Evolutionary conservation across 2,113 vertebrate species (phyloP).

Genomic region (Pelusios castaneus): DNA sequence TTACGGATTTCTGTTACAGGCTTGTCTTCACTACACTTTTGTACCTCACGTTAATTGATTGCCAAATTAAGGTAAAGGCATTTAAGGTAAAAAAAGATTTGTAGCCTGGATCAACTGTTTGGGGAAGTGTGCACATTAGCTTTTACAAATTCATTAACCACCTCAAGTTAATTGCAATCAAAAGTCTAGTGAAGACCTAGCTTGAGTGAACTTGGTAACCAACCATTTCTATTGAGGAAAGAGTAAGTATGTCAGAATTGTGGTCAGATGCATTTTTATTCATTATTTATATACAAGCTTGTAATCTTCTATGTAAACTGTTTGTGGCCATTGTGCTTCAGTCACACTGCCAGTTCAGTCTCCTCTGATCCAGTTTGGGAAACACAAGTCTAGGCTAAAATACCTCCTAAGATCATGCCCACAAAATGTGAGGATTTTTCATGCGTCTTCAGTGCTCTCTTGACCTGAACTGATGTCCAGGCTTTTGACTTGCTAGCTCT

Average conservation of each 20-base stretch:
- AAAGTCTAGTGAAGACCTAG: no score
- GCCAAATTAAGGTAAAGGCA: no score
- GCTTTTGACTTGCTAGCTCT: neutral
- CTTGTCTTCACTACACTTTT: no score
- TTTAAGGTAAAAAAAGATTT: no score
- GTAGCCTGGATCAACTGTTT: no score
- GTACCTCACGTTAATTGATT: no score
- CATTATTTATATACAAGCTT: neutral
- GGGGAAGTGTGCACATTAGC: no score
- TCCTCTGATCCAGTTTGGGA: neutral
- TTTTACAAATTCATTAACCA: no score
- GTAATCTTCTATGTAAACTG: neutral
- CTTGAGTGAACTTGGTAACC: neutral
- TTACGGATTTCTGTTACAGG: neutral
- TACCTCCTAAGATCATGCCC: neutral
- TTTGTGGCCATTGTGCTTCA: neutral
- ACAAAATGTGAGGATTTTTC: neutral
- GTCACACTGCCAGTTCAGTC: neutral
- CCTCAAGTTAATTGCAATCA: no score
- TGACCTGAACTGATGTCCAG: neutral
- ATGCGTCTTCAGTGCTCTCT: neutral
- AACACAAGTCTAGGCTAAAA: neutral
- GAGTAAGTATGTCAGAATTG: neutral
- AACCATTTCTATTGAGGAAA: rapidly evolving
- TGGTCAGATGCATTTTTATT: neutral